phyloP scores from a whole-genome alignment of 2,113 vertebrate genomes.

The Aptenodytes patagonicus region DNA sequence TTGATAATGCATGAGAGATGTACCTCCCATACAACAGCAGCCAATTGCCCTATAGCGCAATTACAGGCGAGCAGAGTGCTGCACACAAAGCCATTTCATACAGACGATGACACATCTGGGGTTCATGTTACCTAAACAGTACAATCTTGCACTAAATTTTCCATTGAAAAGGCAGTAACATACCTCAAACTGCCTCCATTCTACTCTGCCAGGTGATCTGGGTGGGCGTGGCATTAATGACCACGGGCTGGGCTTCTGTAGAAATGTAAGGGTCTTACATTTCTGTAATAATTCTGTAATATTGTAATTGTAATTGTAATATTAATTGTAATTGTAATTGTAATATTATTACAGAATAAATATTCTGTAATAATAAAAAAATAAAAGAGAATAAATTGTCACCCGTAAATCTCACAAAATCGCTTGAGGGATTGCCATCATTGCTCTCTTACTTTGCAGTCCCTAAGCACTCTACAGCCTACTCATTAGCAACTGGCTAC shows the following conservation, averaged over 20 bases:
- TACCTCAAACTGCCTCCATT: not conserved
- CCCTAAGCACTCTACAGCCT: not conserved
- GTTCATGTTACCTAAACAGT: not conserved
- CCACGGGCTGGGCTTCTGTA: not conserved
- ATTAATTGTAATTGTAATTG: too few relatives aligned
- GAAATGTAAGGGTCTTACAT: not conserved
- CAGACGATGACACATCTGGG: not conserved
- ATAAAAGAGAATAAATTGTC: not conserved
- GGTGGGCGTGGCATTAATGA: too few relatives aligned
- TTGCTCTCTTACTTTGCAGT: not conserved
- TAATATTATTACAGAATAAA: too few relatives aligned
- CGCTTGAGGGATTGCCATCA: not conserved
- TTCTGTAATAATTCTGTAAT: too few relatives aligned
- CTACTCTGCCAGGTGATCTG: not conserved
- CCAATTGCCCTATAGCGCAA: not conserved
- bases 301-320: too few relatives aligned
- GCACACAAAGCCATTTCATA: not conserved
- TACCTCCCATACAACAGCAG: rapidly evolving
- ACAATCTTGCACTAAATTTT: not conserved
- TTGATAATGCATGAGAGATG: not conserved
- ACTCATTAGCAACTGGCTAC: not conserved
- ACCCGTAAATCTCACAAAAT: not conserved
- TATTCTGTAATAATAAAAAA: too few relatives aligned
- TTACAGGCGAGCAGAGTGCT: not conserved
- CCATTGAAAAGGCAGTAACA: not conserved